Evolutionary conservation across 2,113 vertebrate species (phyloP).

Genomic region (Polypterus bichir): DNA sequence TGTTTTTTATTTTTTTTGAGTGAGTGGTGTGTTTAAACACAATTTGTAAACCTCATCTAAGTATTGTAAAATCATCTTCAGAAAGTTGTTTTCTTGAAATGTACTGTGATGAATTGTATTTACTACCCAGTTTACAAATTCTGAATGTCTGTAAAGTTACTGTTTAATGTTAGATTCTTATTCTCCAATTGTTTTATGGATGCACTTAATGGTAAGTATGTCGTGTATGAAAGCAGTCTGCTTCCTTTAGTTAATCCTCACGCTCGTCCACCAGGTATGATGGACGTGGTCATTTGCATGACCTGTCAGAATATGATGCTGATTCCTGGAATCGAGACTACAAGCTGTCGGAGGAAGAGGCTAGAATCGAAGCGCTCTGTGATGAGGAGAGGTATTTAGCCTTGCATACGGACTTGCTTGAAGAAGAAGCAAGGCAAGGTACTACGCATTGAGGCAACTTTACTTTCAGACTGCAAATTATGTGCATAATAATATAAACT

Average conservation of each 20-base stretch:
- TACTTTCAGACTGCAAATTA: slow-evolving; percentile 21
- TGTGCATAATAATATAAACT: slow-evolving; percentile 28
- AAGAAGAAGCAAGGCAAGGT: slow-evolving; percentile 98
- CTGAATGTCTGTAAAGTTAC: no score
- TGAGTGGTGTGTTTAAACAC: slow-evolving; percentile 11
- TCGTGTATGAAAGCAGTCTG: slow-evolving; percentile 21
- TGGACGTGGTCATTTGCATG: slow-evolving; percentile 96
- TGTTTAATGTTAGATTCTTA: no score
- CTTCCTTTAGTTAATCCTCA: slow-evolving; percentile 47
- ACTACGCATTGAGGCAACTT: slow-evolving; percentile 49
- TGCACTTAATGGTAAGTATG: slow-evolving; percentile 44
- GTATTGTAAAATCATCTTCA: neutral
- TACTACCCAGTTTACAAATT: no score
- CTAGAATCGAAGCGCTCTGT: slow-evolving; percentile 88
- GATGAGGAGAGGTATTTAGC: slow-evolving; percentile 99
- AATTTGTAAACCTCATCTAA: slow-evolving; percentile 3
- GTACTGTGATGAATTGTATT: no score
- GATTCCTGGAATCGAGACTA: slow-evolving; percentile 96
- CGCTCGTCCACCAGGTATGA: slow-evolving; percentile 86
- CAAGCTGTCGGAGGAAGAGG: slow-evolving; percentile 92
- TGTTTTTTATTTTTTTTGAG: slow-evolving; percentile 8
- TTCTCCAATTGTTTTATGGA: slow-evolving; percentile 25
- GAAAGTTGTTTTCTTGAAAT: no score
- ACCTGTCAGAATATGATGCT: slow-evolving; percentile 97
- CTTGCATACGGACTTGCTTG: slow-evolving; percentile 95